Conservation (phyloP, 2,888 invertebrate genomes). For the Ichneumoninae sp. region DNA sequence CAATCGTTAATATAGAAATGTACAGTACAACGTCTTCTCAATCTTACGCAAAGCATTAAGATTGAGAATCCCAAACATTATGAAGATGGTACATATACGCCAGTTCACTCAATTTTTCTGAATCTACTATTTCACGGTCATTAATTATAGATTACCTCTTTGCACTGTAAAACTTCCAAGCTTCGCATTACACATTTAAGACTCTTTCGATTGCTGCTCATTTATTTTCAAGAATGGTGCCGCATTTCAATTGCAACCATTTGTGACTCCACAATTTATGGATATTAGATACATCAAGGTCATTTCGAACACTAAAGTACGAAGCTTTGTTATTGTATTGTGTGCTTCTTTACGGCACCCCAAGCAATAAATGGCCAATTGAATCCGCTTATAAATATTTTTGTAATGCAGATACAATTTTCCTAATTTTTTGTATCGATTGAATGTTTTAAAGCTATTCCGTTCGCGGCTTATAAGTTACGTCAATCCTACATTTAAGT, state of each 20-base stretch:
- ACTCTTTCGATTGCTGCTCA: background rate
- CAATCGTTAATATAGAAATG: background rate
- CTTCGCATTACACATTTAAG: background rate
- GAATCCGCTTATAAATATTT: background rate
- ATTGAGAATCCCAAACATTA: background rate
- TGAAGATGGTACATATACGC: background rate
- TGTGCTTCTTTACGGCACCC: background rate
- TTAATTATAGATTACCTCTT: background rate
- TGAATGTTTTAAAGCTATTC: background rate
- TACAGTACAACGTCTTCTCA: background rate
- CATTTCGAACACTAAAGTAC: background rate
- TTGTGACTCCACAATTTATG: background rate
- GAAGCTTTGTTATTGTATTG: background rate
- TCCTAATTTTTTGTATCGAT: background rate
- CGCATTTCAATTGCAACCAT: background rate
- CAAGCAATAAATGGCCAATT: background rate
- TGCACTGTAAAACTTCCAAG: background rate
- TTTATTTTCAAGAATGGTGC: background rate
- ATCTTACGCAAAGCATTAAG: background rate
- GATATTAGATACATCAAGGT: background rate
- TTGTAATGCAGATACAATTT: background rate
- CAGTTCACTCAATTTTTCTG: background rate
- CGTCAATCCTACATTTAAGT: conserved; percentile 66
- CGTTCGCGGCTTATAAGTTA: conserved; percentile 7
- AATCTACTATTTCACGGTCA: background rate